phyloP scores from a whole-genome alignment of 2,888 invertebrate genomes.

The Cosmia trapezina region DNA sequence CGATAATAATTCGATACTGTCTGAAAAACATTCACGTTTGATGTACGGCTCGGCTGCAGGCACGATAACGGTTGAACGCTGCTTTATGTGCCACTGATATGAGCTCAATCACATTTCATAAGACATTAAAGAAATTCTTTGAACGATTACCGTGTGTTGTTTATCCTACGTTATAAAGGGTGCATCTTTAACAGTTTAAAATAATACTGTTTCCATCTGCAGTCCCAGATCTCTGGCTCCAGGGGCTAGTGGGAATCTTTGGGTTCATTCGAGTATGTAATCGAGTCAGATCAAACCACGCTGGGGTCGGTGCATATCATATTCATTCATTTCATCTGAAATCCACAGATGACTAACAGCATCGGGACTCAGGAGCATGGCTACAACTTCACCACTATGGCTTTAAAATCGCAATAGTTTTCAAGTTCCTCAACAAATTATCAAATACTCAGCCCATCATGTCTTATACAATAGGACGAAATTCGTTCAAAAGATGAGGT shows the following conservation, averaged over 20 bases:
- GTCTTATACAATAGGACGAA: no score
- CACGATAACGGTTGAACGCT: constrained; percentile 61
- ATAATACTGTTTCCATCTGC: not conserved
- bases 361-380: not conserved
- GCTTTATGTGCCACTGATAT: constrained; percentile 64
- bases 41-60: constrained; percentile 62
- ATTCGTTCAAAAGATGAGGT: not conserved
- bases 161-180: constrained; percentile 20
- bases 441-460: not conserved
- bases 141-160: constrained; percentile 32
- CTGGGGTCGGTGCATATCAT: no score
- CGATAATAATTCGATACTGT: constrained; percentile 72
- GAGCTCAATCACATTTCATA: constrained; percentile 62
- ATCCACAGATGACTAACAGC: not conserved
- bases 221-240: not conserved
- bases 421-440: not conserved
- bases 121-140: constrained; percentile 60
- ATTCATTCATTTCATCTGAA: no score
- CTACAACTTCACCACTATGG: no score
- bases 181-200: constrained; percentile 4
- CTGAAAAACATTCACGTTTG: constrained; percentile 69
- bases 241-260: no score
- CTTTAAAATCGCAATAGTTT: not conserved
- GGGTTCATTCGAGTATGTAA: no score
- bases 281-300: no score